Evolutionary conservation across 2,113 vertebrate genomes (phyloP).

Genomic region (Gasterosteus aculeatus): DNA sequence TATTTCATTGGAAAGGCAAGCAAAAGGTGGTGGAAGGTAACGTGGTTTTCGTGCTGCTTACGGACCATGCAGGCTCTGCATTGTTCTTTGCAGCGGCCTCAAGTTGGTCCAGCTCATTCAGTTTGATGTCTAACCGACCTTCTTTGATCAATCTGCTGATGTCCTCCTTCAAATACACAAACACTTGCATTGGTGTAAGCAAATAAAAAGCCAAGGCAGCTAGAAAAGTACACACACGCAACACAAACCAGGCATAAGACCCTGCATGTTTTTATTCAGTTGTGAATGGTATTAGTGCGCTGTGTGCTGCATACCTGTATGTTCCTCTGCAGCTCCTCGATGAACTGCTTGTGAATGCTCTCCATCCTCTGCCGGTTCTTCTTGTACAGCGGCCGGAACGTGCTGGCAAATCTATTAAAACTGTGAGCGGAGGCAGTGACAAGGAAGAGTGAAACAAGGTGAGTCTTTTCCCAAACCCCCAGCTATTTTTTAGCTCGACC

Average conservation of each 20-base stretch:
- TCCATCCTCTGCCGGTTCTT: constrained; percentile 85
- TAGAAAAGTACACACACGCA: constrained; percentile 1
- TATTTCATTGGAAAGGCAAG: neutral
- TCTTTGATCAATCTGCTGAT: constrained; percentile 78
- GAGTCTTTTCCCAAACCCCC: neutral
- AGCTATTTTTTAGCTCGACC: neutral
- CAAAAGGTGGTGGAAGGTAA: neutral
- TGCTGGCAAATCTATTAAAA: constrained; percentile 86
- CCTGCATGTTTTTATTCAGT: neutral
- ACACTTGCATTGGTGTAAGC: constrained; percentile 24
- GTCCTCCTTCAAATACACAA: constrained; percentile 72
- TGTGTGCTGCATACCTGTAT: constrained; percentile 79
- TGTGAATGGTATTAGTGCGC: neutral
- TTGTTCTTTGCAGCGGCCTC: constrained; percentile 68
- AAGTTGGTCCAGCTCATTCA: constrained; percentile 80
- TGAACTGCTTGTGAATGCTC: constrained; percentile 87
- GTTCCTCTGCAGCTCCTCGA: constrained; percentile 82
- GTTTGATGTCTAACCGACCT: constrained; percentile 74
- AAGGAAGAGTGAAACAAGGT: neutral
- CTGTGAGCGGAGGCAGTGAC: constrained; percentile 64
- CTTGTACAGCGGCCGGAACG: constrained; percentile 84
- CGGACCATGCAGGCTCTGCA: constrained; percentile 76
- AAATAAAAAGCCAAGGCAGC: neutral
- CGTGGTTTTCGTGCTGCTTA: neutral
- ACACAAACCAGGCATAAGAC: neutral